Evolutionary conservation across 2,888 invertebrate genomes (phyloP), one percentile per base, ranked within the genome.

Genomic region (Carcina quercana): DNA sequence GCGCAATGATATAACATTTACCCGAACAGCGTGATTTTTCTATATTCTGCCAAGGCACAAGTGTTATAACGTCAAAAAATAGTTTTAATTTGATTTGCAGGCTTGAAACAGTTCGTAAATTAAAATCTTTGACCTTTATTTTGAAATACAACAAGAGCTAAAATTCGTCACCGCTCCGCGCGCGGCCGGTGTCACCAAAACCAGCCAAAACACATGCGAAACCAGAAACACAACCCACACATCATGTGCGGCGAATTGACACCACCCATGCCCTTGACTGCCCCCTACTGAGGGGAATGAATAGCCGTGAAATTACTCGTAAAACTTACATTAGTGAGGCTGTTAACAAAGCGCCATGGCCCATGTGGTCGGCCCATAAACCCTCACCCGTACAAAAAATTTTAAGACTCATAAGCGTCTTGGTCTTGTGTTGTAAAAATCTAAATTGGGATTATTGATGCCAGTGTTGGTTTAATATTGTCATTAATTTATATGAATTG

Each of bases 231-330:
- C n/a, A n/a, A n/a, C n/a, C n/a, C n/a, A n/a, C n/a, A n/a, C n/a
- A n/a, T n/a, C n/a, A 8, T 19, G 25, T 32, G 22, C 11, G 17
- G 24, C 28, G 28, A 34, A 30, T 37, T 33, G 37, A 30, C 33
- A 30, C 30, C 32, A 27, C 14, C n/a, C 12, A 15, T 24, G 30
- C 37, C 32, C 29, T 32, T 14, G 10, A 17, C 21, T 17, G 28
- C 33, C 37, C 74, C 74, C 58, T 64, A 65, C 50, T 61, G 28
- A 59, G 47, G 51, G 46, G 62, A 70, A 73, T 71, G 74, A 72
- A 67, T 66, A 72, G 70, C 78, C 78, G 72, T 79, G 78, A 80
- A 79, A 78, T 78, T 67, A 71, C 67, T 76, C 79, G 67, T 80
- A 78, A 80, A 79, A 76, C 66, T 66, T 68, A 53, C 74, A 78